These are phyloP conservation scores for Ptychadena robeensis DNA, from an alignment of 2,797 vertebrate species.

Conservation along the genomic window DNA sequence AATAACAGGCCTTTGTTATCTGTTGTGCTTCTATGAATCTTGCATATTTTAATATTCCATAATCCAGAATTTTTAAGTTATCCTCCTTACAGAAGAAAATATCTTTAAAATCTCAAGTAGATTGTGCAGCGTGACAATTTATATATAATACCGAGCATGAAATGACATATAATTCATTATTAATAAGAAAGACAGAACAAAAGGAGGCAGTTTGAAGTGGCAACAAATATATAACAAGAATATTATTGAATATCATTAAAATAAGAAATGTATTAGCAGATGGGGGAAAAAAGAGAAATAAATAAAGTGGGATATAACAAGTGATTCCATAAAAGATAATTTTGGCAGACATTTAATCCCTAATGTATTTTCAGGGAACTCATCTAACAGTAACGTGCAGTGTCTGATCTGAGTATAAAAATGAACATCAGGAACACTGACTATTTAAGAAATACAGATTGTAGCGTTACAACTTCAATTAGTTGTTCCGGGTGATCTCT, in stretches of 20 bases:
- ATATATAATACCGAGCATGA: conserved; percentile 49
- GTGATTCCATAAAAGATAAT: conserved; percentile 55
- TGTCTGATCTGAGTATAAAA: conserved; percentile 57
- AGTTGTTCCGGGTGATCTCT: conserved; percentile 57
- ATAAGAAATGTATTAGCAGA: conserved; percentile 51
- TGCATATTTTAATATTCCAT: conserved; percentile 32
- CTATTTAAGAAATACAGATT: conserved; percentile 56
- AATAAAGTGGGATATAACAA: conserved; percentile 51
- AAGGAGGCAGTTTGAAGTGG: conserved; percentile 37
- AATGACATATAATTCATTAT: conserved; percentile 49
- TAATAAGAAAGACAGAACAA: conserved; percentile 52
- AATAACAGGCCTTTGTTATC: not conserved
- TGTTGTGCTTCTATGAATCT: not conserved
- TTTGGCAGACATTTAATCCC: conserved; percentile 54
- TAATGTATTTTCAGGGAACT: conserved; percentile 38
- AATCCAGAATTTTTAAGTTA: conserved; percentile 15
- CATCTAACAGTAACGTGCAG: conserved; percentile 52
- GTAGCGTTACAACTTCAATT: conserved; percentile 57
- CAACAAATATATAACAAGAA: conserved; percentile 52
- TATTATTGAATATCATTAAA: conserved; percentile 54
- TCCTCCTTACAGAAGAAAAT: conserved; percentile 1
- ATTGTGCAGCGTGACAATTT: conserved; percentile 14
- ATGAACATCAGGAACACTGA: conserved; percentile 51
- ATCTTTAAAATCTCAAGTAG: conserved; percentile 14
- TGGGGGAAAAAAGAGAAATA: conserved; percentile 49